Percentiles rank a stretch among this genome's conserved stretches.
Evolutionary conservation across 2,888 invertebrate genomes (phyloP).

Genomic region (Dasypogon diadema): DNA sequence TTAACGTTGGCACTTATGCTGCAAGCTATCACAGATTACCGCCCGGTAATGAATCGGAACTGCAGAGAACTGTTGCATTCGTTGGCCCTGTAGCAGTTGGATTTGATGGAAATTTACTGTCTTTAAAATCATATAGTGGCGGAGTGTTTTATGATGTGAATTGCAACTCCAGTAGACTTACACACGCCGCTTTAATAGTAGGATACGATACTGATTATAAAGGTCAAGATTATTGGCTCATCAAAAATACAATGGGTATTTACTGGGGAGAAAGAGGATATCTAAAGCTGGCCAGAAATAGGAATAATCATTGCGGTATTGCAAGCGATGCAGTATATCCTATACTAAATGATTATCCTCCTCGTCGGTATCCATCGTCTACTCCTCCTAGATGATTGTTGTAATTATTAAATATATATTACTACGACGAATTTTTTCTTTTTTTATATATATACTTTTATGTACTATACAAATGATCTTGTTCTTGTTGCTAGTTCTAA

Average conservation of each 20-base stretch:
- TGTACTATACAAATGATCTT: too few relatives aligned
- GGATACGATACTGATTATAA: slow-evolving; percentile 52
- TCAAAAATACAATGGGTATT: slow-evolving; percentile 75
- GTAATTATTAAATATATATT: too few relatives aligned
- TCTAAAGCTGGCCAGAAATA: slow-evolving; percentile 85
- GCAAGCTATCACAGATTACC: slow-evolving; percentile 20
- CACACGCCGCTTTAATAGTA: slow-evolving; percentile 51
- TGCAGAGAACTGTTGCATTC: slow-evolving; percentile 46
- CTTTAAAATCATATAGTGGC: slow-evolving; percentile 43
- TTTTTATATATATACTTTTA: too few relatives aligned
- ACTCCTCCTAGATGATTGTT: too few relatives aligned
- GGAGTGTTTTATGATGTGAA: slow-evolving; percentile 51
- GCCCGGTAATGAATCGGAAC: slow-evolving; percentile 47
- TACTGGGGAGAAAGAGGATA: slow-evolving; percentile 73
- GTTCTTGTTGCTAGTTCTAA: too few relatives aligned
- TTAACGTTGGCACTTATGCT: slow-evolving; percentile 4
- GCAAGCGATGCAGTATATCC: slow-evolving; percentile 84
- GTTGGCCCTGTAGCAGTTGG: slow-evolving; percentile 52
- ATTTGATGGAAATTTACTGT: slow-evolving; percentile 40
- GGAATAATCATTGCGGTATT: slow-evolving; percentile 83
- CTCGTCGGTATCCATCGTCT: not conserved
- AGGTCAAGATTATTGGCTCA: slow-evolving; percentile 53
- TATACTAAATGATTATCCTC: slow-evolving; percentile 73
- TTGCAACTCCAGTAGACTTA: slow-evolving; percentile 9
- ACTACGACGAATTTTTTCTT: too few relatives aligned